A percentile compares a stretch with the other conserved stretches of the same genome.
These are phyloP conservation scores for Narcine bancroftii DNA, from an alignment of 2,113 vertebrate genomes.

Conservation along the genomic window DNA sequence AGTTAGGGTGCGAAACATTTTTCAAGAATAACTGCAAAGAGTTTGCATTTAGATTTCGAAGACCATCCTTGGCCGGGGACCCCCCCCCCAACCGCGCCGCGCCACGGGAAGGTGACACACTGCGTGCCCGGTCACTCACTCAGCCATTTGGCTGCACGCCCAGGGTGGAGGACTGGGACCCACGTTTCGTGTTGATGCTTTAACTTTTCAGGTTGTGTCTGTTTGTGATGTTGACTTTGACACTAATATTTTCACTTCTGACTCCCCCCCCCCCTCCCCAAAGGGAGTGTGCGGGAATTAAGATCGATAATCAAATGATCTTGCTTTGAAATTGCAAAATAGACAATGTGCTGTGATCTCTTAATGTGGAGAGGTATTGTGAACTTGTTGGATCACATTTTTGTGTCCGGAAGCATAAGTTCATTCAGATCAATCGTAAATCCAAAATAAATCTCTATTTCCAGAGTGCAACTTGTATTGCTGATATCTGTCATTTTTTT, in stretches of 20 bases:
- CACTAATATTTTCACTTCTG: background rate
- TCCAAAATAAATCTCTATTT: background rate
- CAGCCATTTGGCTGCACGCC: background rate
- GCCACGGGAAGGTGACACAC: background rate
- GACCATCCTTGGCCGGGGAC: background rate
- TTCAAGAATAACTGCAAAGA: background rate
- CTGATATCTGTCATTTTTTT: background rate
- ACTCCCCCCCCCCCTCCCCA: background rate
- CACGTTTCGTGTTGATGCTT: background rate
- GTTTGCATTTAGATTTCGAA: background rate
- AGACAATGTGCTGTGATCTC: background rate
- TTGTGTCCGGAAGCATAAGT: no score
- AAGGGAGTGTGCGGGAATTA: background rate
- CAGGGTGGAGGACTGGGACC: background rate
- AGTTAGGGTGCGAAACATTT: background rate
- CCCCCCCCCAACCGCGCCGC: no score
- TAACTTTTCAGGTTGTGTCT: background rate
- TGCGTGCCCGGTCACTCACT: background rate
- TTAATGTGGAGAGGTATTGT: background rate
- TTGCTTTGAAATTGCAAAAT: background rate
- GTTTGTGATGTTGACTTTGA: background rate
- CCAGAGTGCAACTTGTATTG: background rate
- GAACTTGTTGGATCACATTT: slow-evolving; percentile 5
- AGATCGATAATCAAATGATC: background rate
- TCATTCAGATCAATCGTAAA: background rate